Percentiles rank a stretch among this genome's conserved stretches.
These are phyloP conservation scores for Arrhopalites spinosus DNA, from an alignment of 2,888 invertebrate species.

Conservation along the genomic window DNA sequence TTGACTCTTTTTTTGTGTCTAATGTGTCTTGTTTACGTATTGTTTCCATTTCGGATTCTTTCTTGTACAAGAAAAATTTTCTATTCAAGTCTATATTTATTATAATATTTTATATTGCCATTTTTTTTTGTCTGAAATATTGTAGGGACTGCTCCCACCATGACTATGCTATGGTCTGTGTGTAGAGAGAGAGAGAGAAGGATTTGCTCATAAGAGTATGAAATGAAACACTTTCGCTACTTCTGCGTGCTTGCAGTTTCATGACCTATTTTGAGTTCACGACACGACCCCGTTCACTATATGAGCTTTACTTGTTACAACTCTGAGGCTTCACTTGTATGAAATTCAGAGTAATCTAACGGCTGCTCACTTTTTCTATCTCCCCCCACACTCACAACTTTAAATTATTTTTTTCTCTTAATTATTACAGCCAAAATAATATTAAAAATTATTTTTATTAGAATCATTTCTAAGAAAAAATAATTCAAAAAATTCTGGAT, in stretches of 20 bases:
- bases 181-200: not conserved
- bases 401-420: too few species aligned
- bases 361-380: not conserved
- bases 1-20: not conserved
- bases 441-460: too few species aligned
- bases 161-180: not conserved
- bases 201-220: not conserved
- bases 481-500: too few species aligned
- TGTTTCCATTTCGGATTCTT: not conserved
- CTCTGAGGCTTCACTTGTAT: too few species aligned
- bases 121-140: too few species aligned
- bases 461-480: too few species aligned
- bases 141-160: too few species aligned
- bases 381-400: not conserved
- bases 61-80: not conserved
- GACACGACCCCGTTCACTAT: slow-evolving; percentile 30
- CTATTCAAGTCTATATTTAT: not conserved
- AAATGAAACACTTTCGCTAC: slow-evolving; percentile 18
- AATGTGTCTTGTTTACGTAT: not conserved
- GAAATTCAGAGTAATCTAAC: too few species aligned
- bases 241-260: slow-evolving; percentile 31
- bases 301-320: not conserved
- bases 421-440: too few species aligned
- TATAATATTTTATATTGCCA: not conserved
- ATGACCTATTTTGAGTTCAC: slow-evolving; percentile 38